phyloP scores from a whole-genome alignment of 2,797 vertebrate genomes.

The Gephyroberyx darwinii region DNA sequence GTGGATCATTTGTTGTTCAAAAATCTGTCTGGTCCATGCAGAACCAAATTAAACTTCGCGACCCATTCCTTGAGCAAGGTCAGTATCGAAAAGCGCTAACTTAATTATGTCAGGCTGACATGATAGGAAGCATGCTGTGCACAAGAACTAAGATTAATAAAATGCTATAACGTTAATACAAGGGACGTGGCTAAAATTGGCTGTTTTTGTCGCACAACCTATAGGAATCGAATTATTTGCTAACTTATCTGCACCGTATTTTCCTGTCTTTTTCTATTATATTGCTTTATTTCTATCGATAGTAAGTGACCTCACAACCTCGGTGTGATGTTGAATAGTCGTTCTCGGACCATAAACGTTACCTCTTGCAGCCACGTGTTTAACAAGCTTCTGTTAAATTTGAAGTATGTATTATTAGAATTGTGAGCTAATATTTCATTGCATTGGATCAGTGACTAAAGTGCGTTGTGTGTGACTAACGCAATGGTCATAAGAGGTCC shows the following conservation, averaged over 20 bases:
- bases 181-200: too few species aligned
- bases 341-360: not conserved
- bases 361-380: not conserved
- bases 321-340: too few species aligned
- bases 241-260: too few species aligned
- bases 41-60: slow-evolving; percentile 51
- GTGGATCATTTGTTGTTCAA: slow-evolving; percentile 71
- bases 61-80: slow-evolving; percentile 75
- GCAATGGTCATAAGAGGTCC: not conserved
- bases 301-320: not conserved
- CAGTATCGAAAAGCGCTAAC: slow-evolving; percentile 58
- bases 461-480: not conserved
- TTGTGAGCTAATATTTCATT: not conserved
- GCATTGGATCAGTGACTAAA: not conserved
- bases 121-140: not conserved
- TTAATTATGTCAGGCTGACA: not conserved
- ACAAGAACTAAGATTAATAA: not conserved
- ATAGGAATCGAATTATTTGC: too few species aligned
- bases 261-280: not conserved
- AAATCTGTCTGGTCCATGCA: slow-evolving; percentile 59
- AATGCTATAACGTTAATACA: slow-evolving; percentile 7
- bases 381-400: not conserved
- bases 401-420: not conserved
- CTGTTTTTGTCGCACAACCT: too few species aligned
- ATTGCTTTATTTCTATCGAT: not conserved